These are phyloP conservation scores for Drosophila arizonae DNA, from an alignment of 1,140 invertebrate species.

Conservation along the genomic window DNA sequence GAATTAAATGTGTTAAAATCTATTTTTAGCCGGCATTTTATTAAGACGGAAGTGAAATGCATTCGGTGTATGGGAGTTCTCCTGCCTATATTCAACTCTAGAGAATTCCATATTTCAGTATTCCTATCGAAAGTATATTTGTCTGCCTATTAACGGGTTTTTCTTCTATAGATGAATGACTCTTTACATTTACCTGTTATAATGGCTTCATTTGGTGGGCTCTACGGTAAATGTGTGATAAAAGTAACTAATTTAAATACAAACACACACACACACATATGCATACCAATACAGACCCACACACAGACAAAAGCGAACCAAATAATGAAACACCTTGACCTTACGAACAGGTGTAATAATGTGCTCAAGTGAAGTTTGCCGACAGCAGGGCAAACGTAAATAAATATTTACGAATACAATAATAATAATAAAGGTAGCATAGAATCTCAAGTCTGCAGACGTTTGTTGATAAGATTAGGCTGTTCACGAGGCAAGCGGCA, in stretches of 20 bases:
- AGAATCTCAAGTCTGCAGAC: neutral
- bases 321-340: constrained; percentile 50
- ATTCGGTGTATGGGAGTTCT: no score
- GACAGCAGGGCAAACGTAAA: constrained; percentile 27
- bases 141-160: constrained; percentile 21
- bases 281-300: neutral
- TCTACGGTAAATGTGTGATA: constrained; percentile 13
- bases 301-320: constrained; percentile 14
- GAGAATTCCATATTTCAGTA: constrained; percentile 2
- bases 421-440: constrained; percentile 1
- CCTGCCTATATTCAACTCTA: neutral
- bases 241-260: constrained; percentile 10
- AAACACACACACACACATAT: constrained; percentile 20
- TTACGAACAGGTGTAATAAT: constrained; percentile 35
- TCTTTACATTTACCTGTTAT: constrained; percentile 22
- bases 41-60: constrained; percentile 36
- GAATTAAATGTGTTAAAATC: constrained; percentile 4
- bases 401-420: constrained; percentile 21
- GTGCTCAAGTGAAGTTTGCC: constrained; percentile 30
- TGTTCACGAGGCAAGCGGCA: neutral
- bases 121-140: constrained; percentile 17
- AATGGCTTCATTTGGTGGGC: constrained; percentile 5
- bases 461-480: constrained; percentile 55
- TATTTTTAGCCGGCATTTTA: constrained; percentile 29
- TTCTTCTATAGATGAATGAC: constrained; percentile 31